phyloP scores from a whole-genome alignment of 2,888 invertebrate genomes.

The Nysson spinosus region DNA sequence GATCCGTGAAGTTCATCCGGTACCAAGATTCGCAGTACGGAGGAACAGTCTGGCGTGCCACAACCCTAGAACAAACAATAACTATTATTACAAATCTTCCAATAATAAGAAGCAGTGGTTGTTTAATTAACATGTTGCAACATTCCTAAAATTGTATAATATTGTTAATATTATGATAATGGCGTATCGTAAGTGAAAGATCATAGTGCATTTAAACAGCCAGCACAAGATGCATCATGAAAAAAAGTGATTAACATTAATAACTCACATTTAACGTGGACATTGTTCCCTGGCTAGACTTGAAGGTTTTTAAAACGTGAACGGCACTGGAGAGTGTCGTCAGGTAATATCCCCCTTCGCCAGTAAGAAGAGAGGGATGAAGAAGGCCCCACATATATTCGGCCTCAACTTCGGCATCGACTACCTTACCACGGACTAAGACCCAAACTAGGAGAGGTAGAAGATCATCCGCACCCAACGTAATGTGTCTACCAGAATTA shows the following conservation, averaged over 20 bases:
- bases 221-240: background rate
- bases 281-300: slow-evolving; percentile 75
- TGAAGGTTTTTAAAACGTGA: slow-evolving; percentile 87
- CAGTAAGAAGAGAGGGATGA: slow-evolving; percentile 92
- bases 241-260: background rate
- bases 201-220: too few relatives aligned
- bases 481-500: slow-evolving; percentile 79
- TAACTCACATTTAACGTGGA: slow-evolving; percentile 72
- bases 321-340: slow-evolving; percentile 96
- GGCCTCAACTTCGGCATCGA: slow-evolving; percentile 96
- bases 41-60: slow-evolving; percentile 80
- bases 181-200: too few relatives aligned
- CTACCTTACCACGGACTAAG: slow-evolving; percentile 91
- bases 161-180: too few relatives aligned
- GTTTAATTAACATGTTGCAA: too few relatives aligned
- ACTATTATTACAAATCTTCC: too few relatives aligned
- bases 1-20: slow-evolving; percentile 97
- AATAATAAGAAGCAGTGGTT: too few relatives aligned
- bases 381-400: slow-evolving; percentile 97
- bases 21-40: slow-evolving; percentile 92
- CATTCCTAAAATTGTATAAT: too few relatives aligned
- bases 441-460: slow-evolving; percentile 95
- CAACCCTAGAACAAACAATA: slow-evolving; percentile 65
- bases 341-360: slow-evolving; percentile 96
- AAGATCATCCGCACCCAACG: slow-evolving; percentile 91